Percentiles rank a stretch among this genome's conserved stretches.
phyloP scores from a whole-genome alignment of 2,888 invertebrate genomes.

The Meteorus cinctellus region DNA sequence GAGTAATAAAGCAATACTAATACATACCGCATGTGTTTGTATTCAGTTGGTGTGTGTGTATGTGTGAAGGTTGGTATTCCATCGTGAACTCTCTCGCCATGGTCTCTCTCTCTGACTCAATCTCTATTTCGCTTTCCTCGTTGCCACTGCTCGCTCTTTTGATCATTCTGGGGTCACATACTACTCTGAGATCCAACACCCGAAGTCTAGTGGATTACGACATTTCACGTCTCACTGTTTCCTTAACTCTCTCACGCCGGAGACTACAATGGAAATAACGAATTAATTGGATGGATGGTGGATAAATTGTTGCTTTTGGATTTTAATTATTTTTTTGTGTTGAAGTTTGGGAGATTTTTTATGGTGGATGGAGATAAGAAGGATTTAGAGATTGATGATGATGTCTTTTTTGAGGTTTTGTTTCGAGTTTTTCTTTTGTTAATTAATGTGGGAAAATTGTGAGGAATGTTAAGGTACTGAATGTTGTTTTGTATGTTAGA shows the following conservation, averaged over 20 bases:
- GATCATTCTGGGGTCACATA: neutral
- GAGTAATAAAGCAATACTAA: neutral
- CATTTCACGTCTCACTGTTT: constrained; percentile 49
- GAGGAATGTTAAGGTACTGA: no score
- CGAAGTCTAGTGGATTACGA: constrained; percentile 45
- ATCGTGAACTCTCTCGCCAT: neutral
- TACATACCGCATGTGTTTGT: neutral
- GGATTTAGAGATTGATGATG: no score
- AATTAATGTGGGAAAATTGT: no score
- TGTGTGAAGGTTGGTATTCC: neutral
- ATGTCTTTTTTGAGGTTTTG: no score
- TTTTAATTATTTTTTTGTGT: constrained; percentile 18
- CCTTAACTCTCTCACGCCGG: neutral
- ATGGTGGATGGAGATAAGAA: no score
- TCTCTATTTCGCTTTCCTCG: neutral
- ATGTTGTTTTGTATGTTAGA: no score
- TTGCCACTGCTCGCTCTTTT: neutral
- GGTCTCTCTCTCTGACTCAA: neutral
- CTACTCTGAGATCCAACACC: constrained; percentile 33
- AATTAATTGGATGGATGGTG: neutral
- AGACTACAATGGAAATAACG: neutral
- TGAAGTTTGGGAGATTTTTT: no score
- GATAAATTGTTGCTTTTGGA: constrained; percentile 10
- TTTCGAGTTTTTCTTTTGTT: no score
- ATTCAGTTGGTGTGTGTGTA: neutral